Evolutionary conservation across 2,888 invertebrate genomes (phyloP).

Genomic region (Calameuta idolon): DNA sequence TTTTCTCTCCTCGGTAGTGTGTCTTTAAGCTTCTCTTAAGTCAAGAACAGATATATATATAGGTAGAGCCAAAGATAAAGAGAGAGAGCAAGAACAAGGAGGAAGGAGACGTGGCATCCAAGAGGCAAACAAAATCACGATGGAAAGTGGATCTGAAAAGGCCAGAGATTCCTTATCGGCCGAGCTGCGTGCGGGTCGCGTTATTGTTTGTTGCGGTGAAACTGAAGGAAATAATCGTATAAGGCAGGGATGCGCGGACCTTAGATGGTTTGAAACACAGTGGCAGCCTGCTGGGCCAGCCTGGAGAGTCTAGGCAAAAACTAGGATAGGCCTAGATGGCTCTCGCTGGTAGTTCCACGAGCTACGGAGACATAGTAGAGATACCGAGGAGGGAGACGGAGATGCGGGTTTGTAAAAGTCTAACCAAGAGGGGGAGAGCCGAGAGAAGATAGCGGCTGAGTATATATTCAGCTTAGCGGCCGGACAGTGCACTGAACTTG

Average conservation of each 20-base stretch:
- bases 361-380: conserved; percentile 11
- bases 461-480: conserved; percentile 39
- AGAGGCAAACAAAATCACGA: background rate
- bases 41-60: too few species aligned
- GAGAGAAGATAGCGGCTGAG: conserved; percentile 34
- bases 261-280: conserved; percentile 55
- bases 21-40: too few species aligned
- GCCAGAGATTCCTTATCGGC: background rate
- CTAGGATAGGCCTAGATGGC: conserved; percentile 62
- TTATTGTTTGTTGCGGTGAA: background rate
- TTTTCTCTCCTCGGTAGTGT: too few species aligned
- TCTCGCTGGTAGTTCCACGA: conserved; percentile 20
- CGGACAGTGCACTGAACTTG: conserved; percentile 63
- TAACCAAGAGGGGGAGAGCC: too few species aligned
- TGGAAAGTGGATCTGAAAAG: conserved; percentile 1
- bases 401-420: background rate
- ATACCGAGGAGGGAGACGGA: conserved; percentile 15
- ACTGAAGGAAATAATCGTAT: conserved; percentile 46
- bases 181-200: background rate
- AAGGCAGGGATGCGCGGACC: conserved; percentile 47
- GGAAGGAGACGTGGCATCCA: background rate
- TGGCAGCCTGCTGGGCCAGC: conserved; percentile 31
- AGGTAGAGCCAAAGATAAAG: too few species aligned
- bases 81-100: background rate
- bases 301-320: conserved; percentile 50